Conservation (phyloP, 1,140 invertebrate genomes). For the Zaprionus gabonicus region DNA sequence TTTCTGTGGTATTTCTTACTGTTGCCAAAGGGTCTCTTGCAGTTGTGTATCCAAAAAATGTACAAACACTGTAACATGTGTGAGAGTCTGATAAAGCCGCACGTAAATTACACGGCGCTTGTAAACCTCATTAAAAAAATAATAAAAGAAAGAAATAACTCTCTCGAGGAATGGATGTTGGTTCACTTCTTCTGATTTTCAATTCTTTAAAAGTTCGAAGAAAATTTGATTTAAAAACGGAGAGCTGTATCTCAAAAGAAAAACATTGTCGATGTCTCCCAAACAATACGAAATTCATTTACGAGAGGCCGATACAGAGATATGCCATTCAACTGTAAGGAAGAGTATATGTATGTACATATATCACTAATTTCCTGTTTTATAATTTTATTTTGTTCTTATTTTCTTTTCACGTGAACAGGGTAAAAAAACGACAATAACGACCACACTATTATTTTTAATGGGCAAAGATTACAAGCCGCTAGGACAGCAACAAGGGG, state of each 20-base stretch:
- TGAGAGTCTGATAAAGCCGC: background rate
- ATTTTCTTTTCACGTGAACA: background rate
- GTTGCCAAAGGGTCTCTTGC: constrained; percentile 59
- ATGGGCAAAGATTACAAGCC: constrained; percentile 79
- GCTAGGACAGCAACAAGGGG: constrained; percentile 36
- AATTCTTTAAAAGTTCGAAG: background rate
- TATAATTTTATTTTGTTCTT: constrained; percentile 1
- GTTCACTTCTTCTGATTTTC: too few relatives aligned
- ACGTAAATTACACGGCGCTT: constrained; percentile 50
- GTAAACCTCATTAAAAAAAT: constrained; percentile 33
- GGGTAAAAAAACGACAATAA: constrained; percentile 49
- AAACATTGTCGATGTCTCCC: background rate
- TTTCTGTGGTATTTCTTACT: constrained; percentile 43
- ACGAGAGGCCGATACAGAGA: background rate
- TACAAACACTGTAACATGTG: constrained; percentile 13
- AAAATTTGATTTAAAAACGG: background rate
- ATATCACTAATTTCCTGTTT: background rate
- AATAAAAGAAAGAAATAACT: background rate
- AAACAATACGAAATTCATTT: background rate
- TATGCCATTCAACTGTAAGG: background rate
- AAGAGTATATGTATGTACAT: background rate
- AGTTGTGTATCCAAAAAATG: constrained; percentile 14
- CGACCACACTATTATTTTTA: constrained; percentile 83
- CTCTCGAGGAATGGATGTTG: background rate
- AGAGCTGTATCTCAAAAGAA: background rate